Conservation (phyloP, 2,113 vertebrate species). For the Gavia stellata region DNA sequence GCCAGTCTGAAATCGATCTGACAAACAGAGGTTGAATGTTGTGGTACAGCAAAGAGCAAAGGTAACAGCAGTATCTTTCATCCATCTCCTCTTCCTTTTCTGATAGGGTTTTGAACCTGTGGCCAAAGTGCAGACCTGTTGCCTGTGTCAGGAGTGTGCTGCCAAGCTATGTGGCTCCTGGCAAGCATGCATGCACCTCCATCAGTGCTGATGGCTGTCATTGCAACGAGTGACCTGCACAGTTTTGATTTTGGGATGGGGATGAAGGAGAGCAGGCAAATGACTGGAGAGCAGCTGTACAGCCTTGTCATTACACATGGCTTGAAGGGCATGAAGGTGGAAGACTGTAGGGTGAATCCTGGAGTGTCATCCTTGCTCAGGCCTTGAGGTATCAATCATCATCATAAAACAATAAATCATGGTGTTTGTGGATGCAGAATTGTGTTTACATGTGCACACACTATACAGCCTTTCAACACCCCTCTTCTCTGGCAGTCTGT, state of each 20-base stretch:
- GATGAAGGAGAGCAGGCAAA: background rate
- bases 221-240: background rate
- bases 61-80: background rate
- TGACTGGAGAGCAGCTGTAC: background rate
- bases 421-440: background rate
- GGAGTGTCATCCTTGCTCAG: background rate
- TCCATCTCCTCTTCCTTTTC: background rate
- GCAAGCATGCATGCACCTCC: fast-evolving
- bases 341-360: background rate
- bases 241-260: background rate
- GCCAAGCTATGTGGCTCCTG: background rate
- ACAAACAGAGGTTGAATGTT: background rate
- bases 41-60: background rate
- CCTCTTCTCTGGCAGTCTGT: background rate
- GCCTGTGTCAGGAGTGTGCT: background rate
- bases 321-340: background rate
- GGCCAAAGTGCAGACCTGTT: background rate
- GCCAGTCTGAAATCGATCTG: background rate
- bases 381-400: fast-evolving
- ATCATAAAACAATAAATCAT: background rate
- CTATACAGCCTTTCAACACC: background rate
- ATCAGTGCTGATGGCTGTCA: background rate
- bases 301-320: background rate
- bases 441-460: fast-evolving
- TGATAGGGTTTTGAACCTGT: background rate